phyloP scores from a whole-genome alignment of 2,888 invertebrate genomes.

The Abrostola tripartita region DNA sequence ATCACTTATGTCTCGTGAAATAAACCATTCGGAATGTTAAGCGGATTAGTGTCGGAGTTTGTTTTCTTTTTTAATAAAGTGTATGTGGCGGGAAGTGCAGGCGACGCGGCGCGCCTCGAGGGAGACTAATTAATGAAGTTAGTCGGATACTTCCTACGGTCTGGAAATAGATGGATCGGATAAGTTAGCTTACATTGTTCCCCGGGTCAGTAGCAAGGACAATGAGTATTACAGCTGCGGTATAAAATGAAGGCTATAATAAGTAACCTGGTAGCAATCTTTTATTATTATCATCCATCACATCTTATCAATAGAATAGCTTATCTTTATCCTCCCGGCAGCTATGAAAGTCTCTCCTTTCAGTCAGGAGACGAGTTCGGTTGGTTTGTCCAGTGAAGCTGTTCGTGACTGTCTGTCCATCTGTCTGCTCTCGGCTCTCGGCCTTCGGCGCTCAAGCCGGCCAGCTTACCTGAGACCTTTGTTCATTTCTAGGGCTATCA shows the following conservation, averaged over 20 bases:
- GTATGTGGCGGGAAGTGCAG: not conserved
- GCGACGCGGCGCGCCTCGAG: not conserved
- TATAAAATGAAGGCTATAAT: not conserved
- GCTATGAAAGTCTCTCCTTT: no score
- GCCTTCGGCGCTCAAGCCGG: no score
- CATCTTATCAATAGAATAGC: no score
- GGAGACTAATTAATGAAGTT: slow-evolving; percentile 10
- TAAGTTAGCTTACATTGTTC: not conserved
- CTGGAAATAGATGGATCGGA: not conserved
- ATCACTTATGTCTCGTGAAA: not conserved
- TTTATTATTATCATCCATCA: no score
- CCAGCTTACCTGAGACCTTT: no score
- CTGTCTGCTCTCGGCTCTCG: no score
- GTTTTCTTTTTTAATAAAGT: not conserved
- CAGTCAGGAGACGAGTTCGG: no score
- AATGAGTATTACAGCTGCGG: not conserved
- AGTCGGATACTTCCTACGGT: not conserved
- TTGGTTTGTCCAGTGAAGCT: no score
- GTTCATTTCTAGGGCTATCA: no score
- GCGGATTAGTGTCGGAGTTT: not conserved
- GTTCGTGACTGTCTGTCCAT: no score
- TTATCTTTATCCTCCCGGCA: no score
- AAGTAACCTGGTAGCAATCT: not conserved
- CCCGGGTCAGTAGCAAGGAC: not conserved
- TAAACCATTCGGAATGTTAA: not conserved